phyloP scores from a whole-genome alignment of 2,888 invertebrate species.

The Ypsolopha scabrella region DNA sequence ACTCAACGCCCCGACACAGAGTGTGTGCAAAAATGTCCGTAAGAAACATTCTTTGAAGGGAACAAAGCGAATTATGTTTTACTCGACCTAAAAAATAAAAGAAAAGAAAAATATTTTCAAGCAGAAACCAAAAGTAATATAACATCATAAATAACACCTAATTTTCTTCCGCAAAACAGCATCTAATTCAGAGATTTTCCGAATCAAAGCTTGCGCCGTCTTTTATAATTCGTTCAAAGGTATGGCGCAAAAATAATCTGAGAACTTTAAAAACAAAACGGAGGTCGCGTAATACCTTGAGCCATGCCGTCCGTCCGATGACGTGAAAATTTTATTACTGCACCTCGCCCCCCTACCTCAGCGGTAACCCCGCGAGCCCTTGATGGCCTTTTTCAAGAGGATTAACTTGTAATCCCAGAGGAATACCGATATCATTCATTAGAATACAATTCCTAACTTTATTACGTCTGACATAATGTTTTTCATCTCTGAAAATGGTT shows the following conservation, averaged over 20 bases:
- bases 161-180: too few relatives aligned
- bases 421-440: conserved; percentile 63
- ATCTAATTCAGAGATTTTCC: too few relatives aligned
- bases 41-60: not conserved
- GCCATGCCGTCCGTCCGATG: conserved; percentile 31
- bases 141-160: conserved; percentile 6
- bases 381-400: conserved; percentile 50
- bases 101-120: conserved; percentile 9
- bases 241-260: not conserved
- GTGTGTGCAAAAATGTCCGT: not conserved
- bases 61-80: conserved; percentile 1
- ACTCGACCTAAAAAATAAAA: not conserved
- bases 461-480: conserved; percentile 41
- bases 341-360: conserved; percentile 20
- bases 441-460: conserved; percentile 58
- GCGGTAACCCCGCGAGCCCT: conserved; percentile 7
- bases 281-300: conserved; percentile 43
- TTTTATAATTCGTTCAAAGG: too few relatives aligned
- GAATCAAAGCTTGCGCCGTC: too few relatives aligned
- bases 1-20: conserved; percentile 5
- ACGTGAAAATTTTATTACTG: conserved; percentile 61
- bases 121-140: conserved; percentile 10
- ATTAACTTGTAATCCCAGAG: conserved; percentile 64
- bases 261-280: conserved; percentile 22
- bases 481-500: conserved; percentile 32